Percentiles rank a stretch among this genome's conserved stretches.
Conservation (phyloP, 1,140 invertebrate genomes). For the Ceratina australensis region DNA sequence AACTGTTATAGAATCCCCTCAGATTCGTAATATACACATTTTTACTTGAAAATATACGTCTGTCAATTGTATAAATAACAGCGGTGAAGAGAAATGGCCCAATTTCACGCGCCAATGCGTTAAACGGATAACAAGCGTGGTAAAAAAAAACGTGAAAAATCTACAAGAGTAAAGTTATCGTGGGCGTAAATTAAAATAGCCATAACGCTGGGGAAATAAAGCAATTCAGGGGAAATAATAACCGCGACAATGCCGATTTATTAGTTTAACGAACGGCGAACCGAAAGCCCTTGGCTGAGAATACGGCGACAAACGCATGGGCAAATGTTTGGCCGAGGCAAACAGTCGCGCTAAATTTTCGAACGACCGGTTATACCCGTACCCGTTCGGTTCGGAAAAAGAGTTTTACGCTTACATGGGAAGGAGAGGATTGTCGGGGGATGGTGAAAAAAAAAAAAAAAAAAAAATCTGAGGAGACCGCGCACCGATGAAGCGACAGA, state of each 20-base stretch:
- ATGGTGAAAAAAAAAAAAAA: too few species aligned
- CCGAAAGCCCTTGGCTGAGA: conserved; percentile 55
- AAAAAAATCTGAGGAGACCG: conserved; percentile 46
- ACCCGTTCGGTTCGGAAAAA: conserved; percentile 4
- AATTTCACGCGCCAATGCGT: neutral
- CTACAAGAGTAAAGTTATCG: neutral
- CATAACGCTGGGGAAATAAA: neutral
- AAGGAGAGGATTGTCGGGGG: neutral
- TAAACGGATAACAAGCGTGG: neutral
- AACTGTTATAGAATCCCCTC: neutral
- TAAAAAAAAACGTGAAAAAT: neutral
- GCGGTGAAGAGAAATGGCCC: neutral
- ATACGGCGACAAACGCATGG: conserved; percentile 50
- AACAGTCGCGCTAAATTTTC: conserved; percentile 67
- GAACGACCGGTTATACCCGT: conserved; percentile 48
- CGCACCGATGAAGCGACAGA: neutral
- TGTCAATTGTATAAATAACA: neutral
- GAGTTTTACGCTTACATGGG: neutral
- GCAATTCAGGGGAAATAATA: conserved; percentile 57
- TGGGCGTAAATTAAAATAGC: neutral
- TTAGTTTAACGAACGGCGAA: conserved; percentile 63
- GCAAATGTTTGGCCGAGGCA: conserved; percentile 67
- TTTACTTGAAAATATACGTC: neutral
- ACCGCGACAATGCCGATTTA: conserved; percentile 58
- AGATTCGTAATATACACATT: neutral